Evolutionary conservation across 2,888 invertebrate genomes (phyloP), one percentile per base, ranked within the genome.

Genomic region (Aradus depressus): DNA sequence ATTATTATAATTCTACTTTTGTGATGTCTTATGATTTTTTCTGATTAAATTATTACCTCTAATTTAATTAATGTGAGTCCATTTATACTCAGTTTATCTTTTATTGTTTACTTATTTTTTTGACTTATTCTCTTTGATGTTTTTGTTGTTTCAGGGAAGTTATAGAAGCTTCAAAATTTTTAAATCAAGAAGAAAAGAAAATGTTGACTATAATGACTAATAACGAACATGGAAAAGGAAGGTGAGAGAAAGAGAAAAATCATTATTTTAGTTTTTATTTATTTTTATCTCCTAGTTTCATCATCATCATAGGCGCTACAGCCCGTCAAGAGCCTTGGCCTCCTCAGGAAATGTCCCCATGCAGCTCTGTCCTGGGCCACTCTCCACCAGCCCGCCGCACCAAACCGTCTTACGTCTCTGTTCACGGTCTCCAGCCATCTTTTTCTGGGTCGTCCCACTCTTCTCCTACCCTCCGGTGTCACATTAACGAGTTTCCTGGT

Each of bases 151-250:
- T 8, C 38, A 56, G 53, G 8, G 53, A 58, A 38, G 50, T 52
- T 28, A 52, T 57, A 2, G 52, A 51, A 25, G 57, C 55, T 18
- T 23, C 54, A 22, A 54, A 58, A 41, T 26, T 58, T n/a, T 31
- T 57, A 10, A 45, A 31, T 3, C 55, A 57, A 28, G 54, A 55
- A 22, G 54, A 55, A 14, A 53, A 56, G 44, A 59, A 59, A 39
- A 57, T 52, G 39, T 57, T 59, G 21, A 39, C 57, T 14, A 55
- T 52, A 26, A 57, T 57, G 41, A 52, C 48, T 4, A 51, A 49
- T 8, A 45, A 45, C 18, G n/a, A 45, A 35, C 37, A 34, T 18
- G n/a, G 18, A 45, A 45, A 23, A 19, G 16, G 23, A 32, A 23
- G 26, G 26, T 35, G n/a, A 19, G 31, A 21, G 10, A 14, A 8